A percentile compares a stretch with the other conserved stretches of the same genome.
Conservation (phyloP, 1,140 invertebrate species). For the Brachionus manjavacas region DNA sequence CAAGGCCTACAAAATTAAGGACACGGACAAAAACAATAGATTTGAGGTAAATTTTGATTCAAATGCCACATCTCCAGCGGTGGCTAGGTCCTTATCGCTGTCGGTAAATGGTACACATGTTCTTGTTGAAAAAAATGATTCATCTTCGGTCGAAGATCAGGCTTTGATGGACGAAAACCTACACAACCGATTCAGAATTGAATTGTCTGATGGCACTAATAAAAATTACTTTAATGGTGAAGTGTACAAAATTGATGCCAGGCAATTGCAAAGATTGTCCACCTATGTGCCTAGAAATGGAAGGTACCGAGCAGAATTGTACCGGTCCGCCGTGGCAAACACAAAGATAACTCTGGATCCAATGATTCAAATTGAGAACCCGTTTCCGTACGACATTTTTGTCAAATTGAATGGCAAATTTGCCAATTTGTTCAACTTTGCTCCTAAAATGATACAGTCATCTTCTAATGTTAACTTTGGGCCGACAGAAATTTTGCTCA, state of each 20-base stretch:
- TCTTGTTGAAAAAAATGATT: neutral
- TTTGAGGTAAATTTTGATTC: slow-evolving; percentile 17
- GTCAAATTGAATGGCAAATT: neutral
- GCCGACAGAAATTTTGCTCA: slow-evolving; percentile 1
- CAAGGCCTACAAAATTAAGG: slow-evolving; percentile 5
- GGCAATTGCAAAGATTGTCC: neutral
- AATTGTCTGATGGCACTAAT: neutral
- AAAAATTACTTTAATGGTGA: slow-evolving; percentile 19
- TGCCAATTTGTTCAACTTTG: neutral
- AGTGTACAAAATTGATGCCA: slow-evolving; percentile 2
- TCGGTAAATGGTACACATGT: slow-evolving; percentile 28
- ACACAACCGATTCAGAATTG: slow-evolving; percentile 6
- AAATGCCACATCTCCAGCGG: neutral
- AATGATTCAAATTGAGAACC: slow-evolving; percentile 19
- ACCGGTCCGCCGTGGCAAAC: neutral
- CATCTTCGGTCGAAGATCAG: neutral
- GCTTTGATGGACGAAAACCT: neutral
- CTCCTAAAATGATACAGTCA: neutral
- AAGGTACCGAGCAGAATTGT: neutral
- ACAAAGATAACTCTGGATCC: slow-evolving; percentile 18
- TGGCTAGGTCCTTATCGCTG: neutral
- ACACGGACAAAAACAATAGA: neutral
- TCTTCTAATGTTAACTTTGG: slow-evolving; percentile 21
- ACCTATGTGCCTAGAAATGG: slow-evolving; percentile 30
- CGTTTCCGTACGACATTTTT: slow-evolving; percentile 12